Percentiles rank a stretch among this genome's conserved stretches.
phyloP scores from a whole-genome alignment of 2,797 vertebrate species.

The Enoplosus armatus region DNA sequence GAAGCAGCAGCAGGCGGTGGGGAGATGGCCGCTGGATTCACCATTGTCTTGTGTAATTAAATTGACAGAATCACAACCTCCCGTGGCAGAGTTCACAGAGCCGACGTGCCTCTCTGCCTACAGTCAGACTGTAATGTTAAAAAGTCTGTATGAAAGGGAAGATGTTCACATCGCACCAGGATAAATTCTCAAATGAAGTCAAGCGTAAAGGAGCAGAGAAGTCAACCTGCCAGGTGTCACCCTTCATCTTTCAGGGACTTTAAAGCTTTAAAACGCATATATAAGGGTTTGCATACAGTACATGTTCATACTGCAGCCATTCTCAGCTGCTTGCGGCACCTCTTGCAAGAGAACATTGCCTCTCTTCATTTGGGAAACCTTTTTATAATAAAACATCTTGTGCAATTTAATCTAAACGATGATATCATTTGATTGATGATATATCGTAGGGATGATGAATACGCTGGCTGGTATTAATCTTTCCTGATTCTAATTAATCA shows the following conservation, averaged over 20 bases:
- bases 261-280: conserved; percentile 27
- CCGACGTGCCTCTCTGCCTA: conserved; percentile 9
- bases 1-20: conserved; percentile 33
- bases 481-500: too few relatives aligned
- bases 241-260: conserved; percentile 35
- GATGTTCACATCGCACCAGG: conserved; percentile 38
- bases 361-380: conserved; percentile 3
- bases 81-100: conserved; percentile 52
- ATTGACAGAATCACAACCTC: conserved; percentile 64
- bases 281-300: conserved; percentile 1
- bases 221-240: conserved; percentile 20
- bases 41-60: conserved; percentile 63
- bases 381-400: conserved; percentile 16
- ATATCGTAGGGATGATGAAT: background rate
- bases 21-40: conserved; percentile 26
- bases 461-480: background rate
- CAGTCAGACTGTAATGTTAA: conserved; percentile 27
- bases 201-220: conserved; percentile 26
- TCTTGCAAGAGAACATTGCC: conserved; percentile 6
- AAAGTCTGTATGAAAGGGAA: conserved; percentile 36
- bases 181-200: conserved; percentile 40
- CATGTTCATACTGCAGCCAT: conserved; percentile 17
- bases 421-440: background rate
- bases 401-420: too few relatives aligned
- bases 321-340: conserved; percentile 4